A percentile compares a stretch with the other conserved stretches of the same genome.
phyloP scores from a whole-genome alignment of 2,113 vertebrate genomes.

The Carollia perspicillata region DNA sequence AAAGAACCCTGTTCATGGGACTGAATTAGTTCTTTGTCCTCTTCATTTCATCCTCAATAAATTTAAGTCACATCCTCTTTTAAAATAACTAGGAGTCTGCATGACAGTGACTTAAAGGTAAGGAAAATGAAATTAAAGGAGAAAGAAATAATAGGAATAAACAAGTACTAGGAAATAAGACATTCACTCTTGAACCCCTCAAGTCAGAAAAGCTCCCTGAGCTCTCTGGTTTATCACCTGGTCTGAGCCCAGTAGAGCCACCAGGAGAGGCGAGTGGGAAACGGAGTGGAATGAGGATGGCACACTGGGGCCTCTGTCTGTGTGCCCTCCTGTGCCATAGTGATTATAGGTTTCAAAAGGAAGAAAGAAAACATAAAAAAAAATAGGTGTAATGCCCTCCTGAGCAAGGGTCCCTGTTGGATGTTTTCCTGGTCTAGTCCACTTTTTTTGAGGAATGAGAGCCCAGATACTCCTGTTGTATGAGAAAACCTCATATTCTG shows the following conservation, averaged over 20 bases:
- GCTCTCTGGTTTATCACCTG: constrained; percentile 54
- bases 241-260: constrained; percentile 29
- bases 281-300: constrained; percentile 30
- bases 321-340: neutral
- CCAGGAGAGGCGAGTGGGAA: constrained; percentile 56
- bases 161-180: constrained; percentile 65
- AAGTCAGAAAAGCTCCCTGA: constrained; percentile 74
- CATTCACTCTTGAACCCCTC: constrained; percentile 51
- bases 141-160: constrained; percentile 72
- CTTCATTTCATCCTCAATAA: neutral
- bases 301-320: neutral
- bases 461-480: neutral
- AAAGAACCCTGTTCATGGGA: neutral
- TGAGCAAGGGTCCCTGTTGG: neutral
- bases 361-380: constrained; percentile 42
- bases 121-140: constrained; percentile 71
- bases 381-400: neutral
- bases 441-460: neutral
- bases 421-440: neutral
- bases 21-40: neutral
- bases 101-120: neutral
- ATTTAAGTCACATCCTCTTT: neutral
- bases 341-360: constrained; percentile 17
- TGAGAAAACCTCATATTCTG: constrained; percentile 26
- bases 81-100: neutral